Base-by-base conservation (phyloP, 2,797 vertebrate genomes). In the Sebastes variabilis region DNA sequence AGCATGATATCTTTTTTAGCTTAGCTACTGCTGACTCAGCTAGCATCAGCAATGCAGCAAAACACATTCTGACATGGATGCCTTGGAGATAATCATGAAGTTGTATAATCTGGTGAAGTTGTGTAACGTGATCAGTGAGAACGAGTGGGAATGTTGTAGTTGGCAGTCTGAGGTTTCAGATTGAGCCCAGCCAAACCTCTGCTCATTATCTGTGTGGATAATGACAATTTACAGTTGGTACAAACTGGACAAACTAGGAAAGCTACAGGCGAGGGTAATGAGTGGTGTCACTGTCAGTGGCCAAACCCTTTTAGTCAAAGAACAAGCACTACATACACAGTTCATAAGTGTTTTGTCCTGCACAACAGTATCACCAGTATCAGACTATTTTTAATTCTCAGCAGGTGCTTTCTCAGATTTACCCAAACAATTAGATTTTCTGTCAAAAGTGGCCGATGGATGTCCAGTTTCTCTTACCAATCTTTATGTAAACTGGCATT, bases 121-220 rank as follows among this genome's bases (percentile, higher is more conserved):
- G 76, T 81, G 80, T 72, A 24, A 62, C 66, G 54, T 66, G 34
- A 55, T 34, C 7, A 22, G 46, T 27, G 66, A 27, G 66, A 80
- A 64, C 9, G 8, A 1, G 1, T 2, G 20, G 13, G 6, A 64
- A 66, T 25, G 11, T 38, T 74, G 27, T 29, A 14, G 42, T 77
- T 58, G 60, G 9, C 72, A 72, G 66, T 62, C 46, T 70, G 79
- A 80, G 59, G 46, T 85, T 82, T 79, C 46, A 83, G 70, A 80
- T 72, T 2, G 52, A 75, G 20, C 68, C 69, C 29, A 4, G 24
- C 29, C 46, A 14, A 62, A 49, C 29, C 34, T 58, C 54, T 16
- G 16, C 66, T 25, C 13, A 4, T 24, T n/a, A 18, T 75, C 64
- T 76, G 72, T 66, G 27, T 81, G 65, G 68, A 61, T 64, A 34